These are phyloP conservation scores for Poecilia velifera DNA, from an alignment of 2,797 vertebrate species.

Conservation along the genomic window DNA sequence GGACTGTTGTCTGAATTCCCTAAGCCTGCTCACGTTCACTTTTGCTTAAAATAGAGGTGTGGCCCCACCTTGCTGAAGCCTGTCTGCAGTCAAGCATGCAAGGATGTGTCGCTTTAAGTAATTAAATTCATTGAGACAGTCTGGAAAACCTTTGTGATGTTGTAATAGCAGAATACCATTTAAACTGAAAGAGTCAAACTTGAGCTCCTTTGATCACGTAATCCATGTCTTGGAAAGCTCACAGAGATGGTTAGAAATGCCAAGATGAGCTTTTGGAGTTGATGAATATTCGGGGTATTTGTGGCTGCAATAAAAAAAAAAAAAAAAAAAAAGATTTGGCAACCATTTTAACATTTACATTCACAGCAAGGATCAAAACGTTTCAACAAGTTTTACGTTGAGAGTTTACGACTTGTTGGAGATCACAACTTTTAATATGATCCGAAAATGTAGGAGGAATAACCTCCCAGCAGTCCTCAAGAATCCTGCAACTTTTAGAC, in stretches of 20 bases:
- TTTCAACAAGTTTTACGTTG: background rate
- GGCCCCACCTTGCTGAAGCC: conserved; percentile 67
- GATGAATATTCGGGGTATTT: background rate
- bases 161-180: conserved; percentile 6
- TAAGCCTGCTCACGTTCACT: conserved; percentile 56
- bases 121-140: conserved; percentile 39
- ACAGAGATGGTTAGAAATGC: background rate
- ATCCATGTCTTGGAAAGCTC: background rate
- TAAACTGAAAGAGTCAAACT: conserved; percentile 9
- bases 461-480: background rate
- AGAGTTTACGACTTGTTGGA: background rate
- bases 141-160: conserved; percentile 25
- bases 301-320: background rate
- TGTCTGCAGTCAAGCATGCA: conserved; percentile 56
- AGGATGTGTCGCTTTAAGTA: conserved; percentile 34
- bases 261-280: background rate
- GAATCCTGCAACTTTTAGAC: background rate
- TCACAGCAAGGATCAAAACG: background rate
- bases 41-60: conserved; percentile 63
- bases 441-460: background rate
- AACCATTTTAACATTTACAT: background rate
- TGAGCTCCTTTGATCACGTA: conserved; percentile 13
- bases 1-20: conserved; percentile 74
- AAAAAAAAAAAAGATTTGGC: background rate
- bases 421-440: background rate